A percentile compares a stretch with the other conserved stretches of the same genome.
phyloP scores from a whole-genome alignment of 35 echinoderm and acorn worm genomes.

The Lytechinus pictus region DNA sequence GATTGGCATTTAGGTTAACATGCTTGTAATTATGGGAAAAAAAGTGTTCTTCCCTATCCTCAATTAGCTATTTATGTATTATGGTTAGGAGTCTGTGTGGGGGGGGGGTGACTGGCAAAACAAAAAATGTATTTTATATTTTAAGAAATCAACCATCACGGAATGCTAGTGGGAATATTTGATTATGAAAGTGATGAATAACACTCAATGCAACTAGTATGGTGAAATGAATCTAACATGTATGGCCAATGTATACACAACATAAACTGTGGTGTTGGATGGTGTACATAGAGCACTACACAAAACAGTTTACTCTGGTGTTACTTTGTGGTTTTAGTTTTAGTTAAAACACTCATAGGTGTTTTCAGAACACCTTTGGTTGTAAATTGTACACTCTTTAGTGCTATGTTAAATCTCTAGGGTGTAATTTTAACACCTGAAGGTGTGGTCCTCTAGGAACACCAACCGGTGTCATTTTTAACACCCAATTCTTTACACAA shows the following conservation, averaged over 20 bases:
- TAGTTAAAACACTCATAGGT: no score
- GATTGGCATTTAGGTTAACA: neutral
- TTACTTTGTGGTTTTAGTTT: no score
- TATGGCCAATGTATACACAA: neutral
- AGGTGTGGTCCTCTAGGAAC: no score
- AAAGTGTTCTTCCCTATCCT: neutral
- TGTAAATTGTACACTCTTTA: no score
- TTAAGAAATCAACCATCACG: neutral
- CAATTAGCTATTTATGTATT: neutral
- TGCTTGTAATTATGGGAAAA: neutral
- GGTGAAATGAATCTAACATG: neutral
- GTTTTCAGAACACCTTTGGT: no score
- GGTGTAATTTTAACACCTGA: no score
- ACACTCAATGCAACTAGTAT: neutral
- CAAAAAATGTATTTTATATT: neutral
- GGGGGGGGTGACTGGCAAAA: neutral
- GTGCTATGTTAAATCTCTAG: no score
- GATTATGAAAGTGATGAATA: neutral
- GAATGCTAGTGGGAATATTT: neutral
- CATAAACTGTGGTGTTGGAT: no score
- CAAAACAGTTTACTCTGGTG: no score
- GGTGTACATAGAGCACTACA: no score
- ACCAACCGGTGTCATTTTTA: no score
- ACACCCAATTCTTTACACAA: no score
- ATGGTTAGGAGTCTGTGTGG: neutral